Evolutionary conservation across 2,113 vertebrate genomes (phyloP).

Genomic region (Phalacrocorax brasilianus): DNA sequence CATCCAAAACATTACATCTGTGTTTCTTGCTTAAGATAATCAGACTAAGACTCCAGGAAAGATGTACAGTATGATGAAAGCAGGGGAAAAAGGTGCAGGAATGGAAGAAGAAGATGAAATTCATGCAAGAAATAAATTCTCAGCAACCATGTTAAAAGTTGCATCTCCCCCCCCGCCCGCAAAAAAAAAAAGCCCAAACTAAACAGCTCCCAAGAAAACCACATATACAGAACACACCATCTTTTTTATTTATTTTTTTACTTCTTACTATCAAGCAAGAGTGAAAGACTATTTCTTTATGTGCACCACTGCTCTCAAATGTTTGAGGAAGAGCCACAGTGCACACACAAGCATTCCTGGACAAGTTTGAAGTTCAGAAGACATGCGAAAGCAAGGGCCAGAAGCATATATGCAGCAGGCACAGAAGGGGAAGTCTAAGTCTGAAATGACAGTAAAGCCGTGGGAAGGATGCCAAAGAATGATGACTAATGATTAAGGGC

Average conservation of each 20-base stretch:
- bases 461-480: not conserved
- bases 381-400: not conserved
- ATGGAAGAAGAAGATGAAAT: not conserved
- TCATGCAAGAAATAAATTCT: not conserved
- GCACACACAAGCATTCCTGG: not conserved
- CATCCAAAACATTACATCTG: not conserved
- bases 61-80: not conserved
- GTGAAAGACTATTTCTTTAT: not conserved
- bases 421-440: not conserved
- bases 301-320: not conserved
- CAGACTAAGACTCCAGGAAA: not conserved
- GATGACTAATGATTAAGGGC: not conserved
- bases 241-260: not conserved
- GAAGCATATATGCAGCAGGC: not conserved
- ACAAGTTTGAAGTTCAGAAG: not conserved
- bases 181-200: not conserved
- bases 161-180: not conserved
- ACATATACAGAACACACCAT: not conserved
- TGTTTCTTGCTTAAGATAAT: not conserved
- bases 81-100: not conserved
- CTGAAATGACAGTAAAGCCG: not conserved
- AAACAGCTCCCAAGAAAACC: not conserved
- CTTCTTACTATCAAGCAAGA: not conserved
- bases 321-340: not conserved
- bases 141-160: not conserved